phyloP scores from a whole-genome alignment of 2,113 vertebrate species.

The Elaphurus davidianus region DNA sequence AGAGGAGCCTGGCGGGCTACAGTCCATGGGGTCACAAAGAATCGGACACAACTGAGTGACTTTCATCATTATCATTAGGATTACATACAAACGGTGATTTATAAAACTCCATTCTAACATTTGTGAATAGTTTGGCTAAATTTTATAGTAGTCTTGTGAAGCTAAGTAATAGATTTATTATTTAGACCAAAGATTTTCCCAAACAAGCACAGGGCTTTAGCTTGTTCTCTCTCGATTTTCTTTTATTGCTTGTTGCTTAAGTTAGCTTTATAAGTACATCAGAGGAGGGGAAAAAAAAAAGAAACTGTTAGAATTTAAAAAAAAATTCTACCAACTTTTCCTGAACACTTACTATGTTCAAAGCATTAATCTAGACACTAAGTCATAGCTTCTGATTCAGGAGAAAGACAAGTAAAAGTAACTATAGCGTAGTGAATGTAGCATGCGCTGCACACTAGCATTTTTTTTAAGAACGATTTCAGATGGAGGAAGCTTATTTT shows the following conservation, averaged over 20 bases:
- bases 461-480: not conserved
- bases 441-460: not conserved
- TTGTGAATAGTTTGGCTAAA: not conserved
- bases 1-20: not conserved
- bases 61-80: not conserved
- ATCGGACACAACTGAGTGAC: not conserved
- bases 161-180: not conserved
- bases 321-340: not conserved
- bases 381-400: not conserved
- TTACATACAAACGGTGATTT: not conserved
- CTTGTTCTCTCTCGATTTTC: not conserved
- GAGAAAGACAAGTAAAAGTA: not conserved
- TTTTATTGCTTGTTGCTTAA: not conserved
- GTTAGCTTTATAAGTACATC: not conserved
- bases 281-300: not conserved
- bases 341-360: not conserved
- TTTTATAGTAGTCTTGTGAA: not conserved
- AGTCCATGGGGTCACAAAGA: not conserved
- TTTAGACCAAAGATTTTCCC: not conserved
- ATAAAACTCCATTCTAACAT: not conserved
- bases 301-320: not conserved
- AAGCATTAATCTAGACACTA: not conserved
- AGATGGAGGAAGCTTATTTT: too few relatives aligned
- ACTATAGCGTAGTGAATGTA: not conserved
- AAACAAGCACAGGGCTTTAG: not conserved